These are phyloP conservation scores for Anaspis maculata DNA, from an alignment of 2,888 invertebrate genomes.

Conservation along the genomic window DNA sequence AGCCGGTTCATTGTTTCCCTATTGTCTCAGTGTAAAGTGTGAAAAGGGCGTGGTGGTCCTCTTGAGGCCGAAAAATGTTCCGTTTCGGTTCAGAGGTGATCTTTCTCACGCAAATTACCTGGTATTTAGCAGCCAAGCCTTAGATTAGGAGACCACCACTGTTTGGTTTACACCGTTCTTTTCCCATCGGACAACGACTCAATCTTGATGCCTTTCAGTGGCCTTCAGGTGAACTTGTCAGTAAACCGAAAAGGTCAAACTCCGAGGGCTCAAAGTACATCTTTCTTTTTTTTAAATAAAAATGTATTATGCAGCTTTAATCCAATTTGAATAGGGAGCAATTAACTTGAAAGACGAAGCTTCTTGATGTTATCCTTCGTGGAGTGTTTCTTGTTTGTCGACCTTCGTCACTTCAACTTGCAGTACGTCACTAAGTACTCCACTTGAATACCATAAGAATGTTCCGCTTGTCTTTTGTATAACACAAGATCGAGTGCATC, in stretches of 20 bases:
- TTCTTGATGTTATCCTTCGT: too few relatives aligned
- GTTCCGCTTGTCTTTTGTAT: not conserved
- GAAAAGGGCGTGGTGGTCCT: conserved; percentile 30
- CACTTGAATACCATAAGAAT: conserved; percentile 5
- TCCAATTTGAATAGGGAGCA: too few relatives aligned
- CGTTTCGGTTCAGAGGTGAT: conserved; percentile 21
- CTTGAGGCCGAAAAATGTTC: conserved; percentile 13
- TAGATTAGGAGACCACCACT: conserved; percentile 26
- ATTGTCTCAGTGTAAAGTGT: conserved; percentile 23
- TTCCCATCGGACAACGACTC: conserved; percentile 9
- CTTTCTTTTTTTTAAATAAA: too few relatives aligned
- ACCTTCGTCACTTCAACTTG: conserved; percentile 10
- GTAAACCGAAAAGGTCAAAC: too few relatives aligned
- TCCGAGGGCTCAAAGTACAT: too few relatives aligned
- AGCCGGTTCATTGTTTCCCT: conserved; percentile 7
- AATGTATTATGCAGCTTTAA: too few relatives aligned
- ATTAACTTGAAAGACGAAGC: too few relatives aligned
- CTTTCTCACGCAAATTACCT: conserved; percentile 34
- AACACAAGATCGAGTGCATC: too few relatives aligned
- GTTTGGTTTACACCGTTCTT: conserved; percentile 21
- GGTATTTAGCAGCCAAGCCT: conserved; percentile 31
- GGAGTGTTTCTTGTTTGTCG: conserved; percentile 13
- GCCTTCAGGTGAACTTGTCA: too few relatives aligned
- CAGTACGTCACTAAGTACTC: conserved; percentile 9
- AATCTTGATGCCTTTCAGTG: too few relatives aligned